These are phyloP conservation scores for Palythoa grandiflora DNA, from an alignment of 92 coral and sea anemone species.

Conservation along the genomic window DNA sequence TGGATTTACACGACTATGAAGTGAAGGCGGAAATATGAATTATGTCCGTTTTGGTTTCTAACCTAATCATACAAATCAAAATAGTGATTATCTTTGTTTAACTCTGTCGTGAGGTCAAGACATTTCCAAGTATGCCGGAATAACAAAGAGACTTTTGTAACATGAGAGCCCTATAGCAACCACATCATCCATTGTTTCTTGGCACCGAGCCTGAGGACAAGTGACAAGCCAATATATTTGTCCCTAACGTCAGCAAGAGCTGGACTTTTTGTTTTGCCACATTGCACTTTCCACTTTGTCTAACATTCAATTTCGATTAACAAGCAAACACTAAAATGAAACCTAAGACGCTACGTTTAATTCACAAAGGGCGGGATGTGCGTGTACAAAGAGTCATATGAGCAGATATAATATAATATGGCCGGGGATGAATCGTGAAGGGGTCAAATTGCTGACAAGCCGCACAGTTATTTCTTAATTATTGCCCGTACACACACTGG, in stretches of 20 bases:
- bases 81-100: not conserved
- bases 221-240: not conserved
- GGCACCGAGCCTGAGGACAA: constrained; percentile 16
- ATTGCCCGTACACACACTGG: not conserved
- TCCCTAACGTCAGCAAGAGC: constrained; percentile 1
- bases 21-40: constrained; percentile 14
- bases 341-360: not conserved
- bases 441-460: not conserved
- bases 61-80: constrained; percentile 20
- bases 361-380: not conserved
- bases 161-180: constrained; percentile 7
- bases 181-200: constrained; percentile 13
- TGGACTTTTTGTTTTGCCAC: not conserved
- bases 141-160: constrained; percentile 21
- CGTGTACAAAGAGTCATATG: not conserved
- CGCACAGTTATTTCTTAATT: not conserved
- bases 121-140: not conserved
- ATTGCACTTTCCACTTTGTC: not conserved
- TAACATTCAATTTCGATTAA: not conserved
- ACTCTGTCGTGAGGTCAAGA: constrained; percentile 19
- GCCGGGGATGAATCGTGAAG: not conserved
- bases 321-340: not conserved
- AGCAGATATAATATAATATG: not conserved
- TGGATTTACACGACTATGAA: not conserved
- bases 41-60: not conserved